Conservation (phyloP, 53 echinoderm and acorn worm species). For the Astropecten irregularis region DNA sequence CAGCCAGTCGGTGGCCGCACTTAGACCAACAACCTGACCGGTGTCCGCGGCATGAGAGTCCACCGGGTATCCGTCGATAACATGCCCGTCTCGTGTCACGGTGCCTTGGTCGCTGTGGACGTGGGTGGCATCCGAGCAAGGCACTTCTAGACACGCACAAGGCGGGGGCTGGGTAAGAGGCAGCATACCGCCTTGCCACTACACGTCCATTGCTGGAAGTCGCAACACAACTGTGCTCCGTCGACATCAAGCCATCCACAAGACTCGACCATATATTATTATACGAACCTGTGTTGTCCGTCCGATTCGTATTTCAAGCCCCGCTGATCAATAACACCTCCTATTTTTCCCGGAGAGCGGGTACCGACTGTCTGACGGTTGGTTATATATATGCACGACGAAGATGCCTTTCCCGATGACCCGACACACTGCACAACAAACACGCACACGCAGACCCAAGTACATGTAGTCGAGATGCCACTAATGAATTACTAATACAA, state of each 20-base stretch:
- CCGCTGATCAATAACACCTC: conserved; percentile 13
- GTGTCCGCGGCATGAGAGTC: background rate
- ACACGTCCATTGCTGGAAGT: conserved; percentile 6
- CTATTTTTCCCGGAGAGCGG: conserved; percentile 12
- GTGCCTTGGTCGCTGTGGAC: background rate
- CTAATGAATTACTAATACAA: conserved; percentile 53
- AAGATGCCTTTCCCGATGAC: background rate
- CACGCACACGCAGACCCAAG: too few species aligned
- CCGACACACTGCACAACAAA: too few species aligned
- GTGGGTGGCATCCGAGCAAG: conserved; percentile 12
- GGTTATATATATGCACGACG: background rate
- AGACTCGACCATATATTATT: background rate
- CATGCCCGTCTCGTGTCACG: background rate
- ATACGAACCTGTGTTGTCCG: too few species aligned
- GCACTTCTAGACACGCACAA: conserved; percentile 52
- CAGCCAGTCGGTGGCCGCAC: conserved; percentile 5
- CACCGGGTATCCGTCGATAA: conserved; percentile 9
- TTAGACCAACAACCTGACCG: background rate
- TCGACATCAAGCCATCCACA: conserved; percentile 27
- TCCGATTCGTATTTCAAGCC: background rate
- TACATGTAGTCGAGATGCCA: too few species aligned
- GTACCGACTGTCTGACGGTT: background rate
- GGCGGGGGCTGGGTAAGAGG: conserved; percentile 42
- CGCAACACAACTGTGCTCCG: background rate
- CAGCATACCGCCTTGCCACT: conserved; percentile 29